Conservation (phyloP, 2,888 invertebrate species). For the Heteromyza rotundicornis region DNA sequence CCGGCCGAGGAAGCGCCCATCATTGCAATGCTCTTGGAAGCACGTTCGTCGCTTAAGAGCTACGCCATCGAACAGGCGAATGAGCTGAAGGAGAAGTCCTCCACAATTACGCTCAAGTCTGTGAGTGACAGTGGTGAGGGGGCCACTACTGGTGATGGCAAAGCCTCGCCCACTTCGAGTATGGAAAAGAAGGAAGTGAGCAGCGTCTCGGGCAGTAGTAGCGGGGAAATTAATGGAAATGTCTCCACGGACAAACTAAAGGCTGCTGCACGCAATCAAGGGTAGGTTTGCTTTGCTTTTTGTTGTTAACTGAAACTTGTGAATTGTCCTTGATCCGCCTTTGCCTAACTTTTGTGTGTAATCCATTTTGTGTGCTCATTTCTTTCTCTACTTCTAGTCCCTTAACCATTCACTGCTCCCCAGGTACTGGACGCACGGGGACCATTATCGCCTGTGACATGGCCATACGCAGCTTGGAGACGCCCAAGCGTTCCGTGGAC, state of each 20-base stretch:
- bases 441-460: slow-evolving; percentile 86
- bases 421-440: slow-evolving; percentile 89
- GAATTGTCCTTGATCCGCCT: no score
- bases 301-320: slow-evolving; percentile 14
- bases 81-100: slow-evolving; percentile 49
- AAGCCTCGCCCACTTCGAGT: slow-evolving; percentile 10
- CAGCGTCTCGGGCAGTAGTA: slow-evolving; percentile 28
- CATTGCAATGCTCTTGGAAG: slow-evolving; percentile 86
- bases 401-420: slow-evolving; percentile 84
- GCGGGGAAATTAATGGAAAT: slow-evolving; percentile 53
- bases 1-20: slow-evolving; percentile 84
- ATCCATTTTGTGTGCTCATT: slow-evolving; percentile 11
- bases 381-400: slow-evolving; percentile 66
- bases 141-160: slow-evolving; percentile 11
- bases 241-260: slow-evolving; percentile 44
- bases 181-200: slow-evolving; percentile 1
- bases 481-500: slow-evolving; percentile 77
- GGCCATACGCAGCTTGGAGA: slow-evolving; percentile 84
- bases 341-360: no score
- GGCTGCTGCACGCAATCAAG: slow-evolving; percentile 50
- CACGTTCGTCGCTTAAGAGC: slow-evolving; percentile 66
- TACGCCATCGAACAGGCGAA: slow-evolving; percentile 56
- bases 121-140: slow-evolving; percentile 1
- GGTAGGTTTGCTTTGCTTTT: slow-evolving; percentile 47
- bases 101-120: slow-evolving; percentile 39